Evolutionary conservation across 2,888 invertebrate genomes (phyloP).

Genomic region (Polyploca ridens): DNA sequence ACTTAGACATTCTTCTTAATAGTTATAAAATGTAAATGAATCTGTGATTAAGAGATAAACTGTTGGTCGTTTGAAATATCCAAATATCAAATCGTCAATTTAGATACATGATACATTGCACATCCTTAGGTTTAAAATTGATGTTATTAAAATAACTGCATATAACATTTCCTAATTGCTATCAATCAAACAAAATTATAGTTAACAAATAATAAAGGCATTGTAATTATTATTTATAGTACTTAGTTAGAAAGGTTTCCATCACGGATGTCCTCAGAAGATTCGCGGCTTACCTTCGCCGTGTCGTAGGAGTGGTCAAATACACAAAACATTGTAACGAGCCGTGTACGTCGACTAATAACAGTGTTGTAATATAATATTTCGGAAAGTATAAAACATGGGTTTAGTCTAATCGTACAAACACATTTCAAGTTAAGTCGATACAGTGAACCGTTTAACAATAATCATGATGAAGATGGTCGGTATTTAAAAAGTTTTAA

Average conservation of each 20-base stretch:
- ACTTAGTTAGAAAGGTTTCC: constrained; percentile 54
- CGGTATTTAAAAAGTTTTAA: constrained; percentile 37
- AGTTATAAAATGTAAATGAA: not conserved
- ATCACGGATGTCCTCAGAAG: constrained; percentile 64
- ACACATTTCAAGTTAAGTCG: constrained; percentile 59
- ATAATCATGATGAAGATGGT: constrained; percentile 67
- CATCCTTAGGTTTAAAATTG: not conserved
- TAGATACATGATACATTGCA: not conserved
- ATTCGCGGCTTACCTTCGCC: constrained; percentile 58
- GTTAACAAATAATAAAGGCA: constrained; percentile 40
- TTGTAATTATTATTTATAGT: constrained; percentile 53
- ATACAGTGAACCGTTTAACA: constrained; percentile 46
- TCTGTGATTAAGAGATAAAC: not conserved
- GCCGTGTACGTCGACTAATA: constrained; percentile 61
- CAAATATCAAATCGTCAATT: constrained; percentile 1
- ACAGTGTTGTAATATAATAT: constrained; percentile 68
- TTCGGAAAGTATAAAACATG: constrained; percentile 71
- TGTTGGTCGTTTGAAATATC: not conserved
- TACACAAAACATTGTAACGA: constrained; percentile 68
- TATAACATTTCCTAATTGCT: constrained; percentile 43
- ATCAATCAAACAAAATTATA: constrained; percentile 47
- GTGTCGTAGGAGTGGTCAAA: constrained; percentile 60
- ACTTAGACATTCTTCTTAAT: not conserved
- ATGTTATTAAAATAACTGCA: not conserved
- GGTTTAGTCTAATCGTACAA: constrained; percentile 54